Evolutionary conservation across 2,797 vertebrate genomes (phyloP).

Genomic region (Trachops cirrhosus): DNA sequence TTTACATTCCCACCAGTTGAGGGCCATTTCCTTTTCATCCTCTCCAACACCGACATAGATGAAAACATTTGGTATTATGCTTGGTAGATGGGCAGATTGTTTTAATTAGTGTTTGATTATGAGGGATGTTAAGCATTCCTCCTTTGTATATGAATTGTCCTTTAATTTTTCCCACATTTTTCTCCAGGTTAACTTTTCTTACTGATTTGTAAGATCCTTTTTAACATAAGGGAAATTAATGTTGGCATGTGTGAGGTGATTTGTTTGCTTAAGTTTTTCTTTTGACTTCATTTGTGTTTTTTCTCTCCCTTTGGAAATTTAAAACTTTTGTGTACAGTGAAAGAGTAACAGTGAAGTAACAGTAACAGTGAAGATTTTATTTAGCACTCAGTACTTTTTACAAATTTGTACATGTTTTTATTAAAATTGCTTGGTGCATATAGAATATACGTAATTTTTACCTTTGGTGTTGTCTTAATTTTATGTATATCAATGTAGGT

Average conservation of each 20-base stretch:
- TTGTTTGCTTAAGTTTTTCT: neutral
- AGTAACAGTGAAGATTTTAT: neutral
- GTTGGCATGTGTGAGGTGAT: neutral
- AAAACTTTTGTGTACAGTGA: neutral
- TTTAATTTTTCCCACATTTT: constrained; percentile 34
- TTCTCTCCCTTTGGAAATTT: neutral
- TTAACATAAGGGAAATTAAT: neutral
- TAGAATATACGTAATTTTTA: constrained; percentile 19
- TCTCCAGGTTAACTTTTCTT: neutral
- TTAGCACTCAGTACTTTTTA: neutral
- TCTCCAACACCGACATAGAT: neutral
- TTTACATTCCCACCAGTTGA: neutral
- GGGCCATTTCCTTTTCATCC: neutral
- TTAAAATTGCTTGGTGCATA: constrained; percentile 4
- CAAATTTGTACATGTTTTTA: constrained; percentile 36
- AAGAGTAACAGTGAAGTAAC: neutral
- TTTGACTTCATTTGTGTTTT: neutral
- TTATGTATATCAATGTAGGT: neutral
- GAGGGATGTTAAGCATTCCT: neutral
- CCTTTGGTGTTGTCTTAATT: constrained; percentile 20
- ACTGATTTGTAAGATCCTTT: neutral
- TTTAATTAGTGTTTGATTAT: constrained; percentile 12
- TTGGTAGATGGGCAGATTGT: neutral
- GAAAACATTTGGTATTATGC: neutral
- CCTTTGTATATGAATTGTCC: neutral